Percentiles rank a stretch among this genome's conserved stretches.
Conservation (phyloP, 2,888 invertebrate genomes). For the Cheilosia soror region DNA sequence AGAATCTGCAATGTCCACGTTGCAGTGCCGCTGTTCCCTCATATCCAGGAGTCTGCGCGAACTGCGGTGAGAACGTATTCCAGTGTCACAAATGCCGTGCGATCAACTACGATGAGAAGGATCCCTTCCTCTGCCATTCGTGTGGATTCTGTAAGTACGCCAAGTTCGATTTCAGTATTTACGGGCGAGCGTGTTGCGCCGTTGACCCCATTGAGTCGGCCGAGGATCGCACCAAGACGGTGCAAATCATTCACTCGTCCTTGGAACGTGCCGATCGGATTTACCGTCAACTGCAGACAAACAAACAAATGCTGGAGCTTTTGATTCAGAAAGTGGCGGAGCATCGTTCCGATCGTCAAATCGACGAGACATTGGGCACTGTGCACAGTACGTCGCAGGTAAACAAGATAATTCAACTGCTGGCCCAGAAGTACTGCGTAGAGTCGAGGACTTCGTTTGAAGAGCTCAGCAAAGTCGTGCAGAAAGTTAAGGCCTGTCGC, state of each 20-base stretch:
- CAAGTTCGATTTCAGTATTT: slow-evolving; percentile 97
- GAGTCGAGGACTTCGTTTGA: slow-evolving; percentile 98
- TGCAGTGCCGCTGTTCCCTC: slow-evolving; percentile 98
- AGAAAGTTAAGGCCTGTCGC: slow-evolving; percentile 95
- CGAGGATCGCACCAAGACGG: slow-evolving; percentile 97
- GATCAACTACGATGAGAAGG: slow-evolving; percentile 99
- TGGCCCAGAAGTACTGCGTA: slow-evolving; percentile 97
- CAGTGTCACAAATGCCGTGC: slow-evolving; percentile 99
- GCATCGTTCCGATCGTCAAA: slow-evolving; percentile 88
- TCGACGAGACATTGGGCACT: slow-evolving; percentile 85
- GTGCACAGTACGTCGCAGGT: slow-evolving; percentile 87
- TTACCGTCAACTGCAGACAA: slow-evolving; percentile 94
- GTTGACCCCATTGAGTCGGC: slow-evolving; percentile 99
- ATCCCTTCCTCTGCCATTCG: slow-evolving; percentile 98
- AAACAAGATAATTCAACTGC: slow-evolving; percentile 95
- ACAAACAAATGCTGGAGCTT: slow-evolving; percentile 95
- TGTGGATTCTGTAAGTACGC: slow-evolving; percentile 99
- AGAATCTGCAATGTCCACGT: slow-evolving; percentile 97
- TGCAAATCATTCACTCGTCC: slow-evolving; percentile 94
- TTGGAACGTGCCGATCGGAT: slow-evolving; percentile 97
- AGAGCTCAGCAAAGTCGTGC: slow-evolving; percentile 94
- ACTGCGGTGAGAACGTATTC: slow-evolving; percentile 96
- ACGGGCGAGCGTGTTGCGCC: slow-evolving; percentile 96
- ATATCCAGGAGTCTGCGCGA: slow-evolving; percentile 96
- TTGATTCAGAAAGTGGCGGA: slow-evolving; percentile 94